Base-by-base conservation (phyloP, 2,888 invertebrate species). In the Lasiommata megera region DNA sequence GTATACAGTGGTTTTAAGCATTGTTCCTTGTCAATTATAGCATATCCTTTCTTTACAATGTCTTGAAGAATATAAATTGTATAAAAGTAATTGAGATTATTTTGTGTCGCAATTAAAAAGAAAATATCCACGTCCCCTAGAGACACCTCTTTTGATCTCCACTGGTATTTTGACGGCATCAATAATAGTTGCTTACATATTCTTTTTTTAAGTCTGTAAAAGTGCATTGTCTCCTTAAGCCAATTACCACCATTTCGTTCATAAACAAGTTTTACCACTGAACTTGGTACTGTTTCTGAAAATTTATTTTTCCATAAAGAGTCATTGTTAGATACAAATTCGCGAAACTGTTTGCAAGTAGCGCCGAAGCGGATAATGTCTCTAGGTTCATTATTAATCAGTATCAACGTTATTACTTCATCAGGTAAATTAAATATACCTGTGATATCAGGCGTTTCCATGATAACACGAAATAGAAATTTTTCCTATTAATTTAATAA, bases 351-450 rank as follows among this genome's bases (percentile, higher is more conserved):
- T 67, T 85, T 91, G 74, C 92, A 93, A 14, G 93, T 92, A 50
- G 80, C 67, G 16, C 91, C 82, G 66, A 93, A 92, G 69, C 84
- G 86, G 11, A 92, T 58, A 41, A 93, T 82, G 73, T 93, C 93
- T 8, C 58, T 57, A 55, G 67, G 66, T 36, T 73, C 61, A 54
- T 62, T 70, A 48, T 71, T 64, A 60, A 67, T 56, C 38, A 85
- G 64, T 60, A 84, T 77, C 40, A 76, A 56, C 16, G 67, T 23
- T 31, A 84, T 66, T 54, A 84, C 60, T 74, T 84, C 84, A 61
- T 75, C 71, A 1, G 84, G 84, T 54, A 84, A 66, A 18, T 55
- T 61, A 37, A 59, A 51, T 56, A 82, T 74, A 47, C 17, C 37
- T 8, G 53, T 38, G 8, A 16, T 23, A 40, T 11, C 11, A 14